phyloP scores from a whole-genome alignment of 2,888 invertebrate species.

The Neocrepidodera transversa region DNA sequence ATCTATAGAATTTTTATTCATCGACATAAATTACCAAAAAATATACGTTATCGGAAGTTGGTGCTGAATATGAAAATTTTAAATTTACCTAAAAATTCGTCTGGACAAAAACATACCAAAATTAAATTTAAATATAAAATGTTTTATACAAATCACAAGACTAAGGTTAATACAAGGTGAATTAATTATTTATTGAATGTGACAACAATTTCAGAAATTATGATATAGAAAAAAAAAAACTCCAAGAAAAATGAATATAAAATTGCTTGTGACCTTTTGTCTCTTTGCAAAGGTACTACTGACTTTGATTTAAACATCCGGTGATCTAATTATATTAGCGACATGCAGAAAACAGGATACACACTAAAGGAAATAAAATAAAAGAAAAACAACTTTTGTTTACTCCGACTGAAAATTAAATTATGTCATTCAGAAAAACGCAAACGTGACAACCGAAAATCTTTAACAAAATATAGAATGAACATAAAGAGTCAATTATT shows the following conservation, averaged over 20 bases:
- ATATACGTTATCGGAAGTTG: slow-evolving; percentile 12
- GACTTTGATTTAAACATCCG: slow-evolving; percentile 28
- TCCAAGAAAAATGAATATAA: too few relatives aligned
- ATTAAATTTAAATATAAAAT: slow-evolving; percentile 39
- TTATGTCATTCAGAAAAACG: slow-evolving; percentile 32
- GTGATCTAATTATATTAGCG: slow-evolving; percentile 27
- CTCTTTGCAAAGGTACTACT: slow-evolving; percentile 22
- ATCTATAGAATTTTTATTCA: background rate
- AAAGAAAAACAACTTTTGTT: slow-evolving; percentile 23
- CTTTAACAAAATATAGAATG: slow-evolving; percentile 2
- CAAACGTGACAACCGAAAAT: slow-evolving; percentile 1
- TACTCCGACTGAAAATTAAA: slow-evolving; percentile 22
- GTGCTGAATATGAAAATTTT: slow-evolving; percentile 13
- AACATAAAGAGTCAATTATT: too few relatives aligned
- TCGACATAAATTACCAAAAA: slow-evolving; percentile 5
- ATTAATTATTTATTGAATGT: too few relatives aligned
- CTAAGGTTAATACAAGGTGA: slow-evolving; percentile 41
- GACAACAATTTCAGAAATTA: too few relatives aligned
- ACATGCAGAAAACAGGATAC: slow-evolving; percentile 31
- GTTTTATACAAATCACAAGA: slow-evolving; percentile 29
- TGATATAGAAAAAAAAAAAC: too few relatives aligned
- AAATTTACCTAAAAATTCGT: slow-evolving; percentile 35
- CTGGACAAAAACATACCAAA: slow-evolving; percentile 35
- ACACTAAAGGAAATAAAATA: slow-evolving; percentile 14
- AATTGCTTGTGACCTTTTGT: slow-evolving; percentile 14